Conservation (phyloP, 2,888 invertebrate genomes). For the Cephalotes varians region DNA sequence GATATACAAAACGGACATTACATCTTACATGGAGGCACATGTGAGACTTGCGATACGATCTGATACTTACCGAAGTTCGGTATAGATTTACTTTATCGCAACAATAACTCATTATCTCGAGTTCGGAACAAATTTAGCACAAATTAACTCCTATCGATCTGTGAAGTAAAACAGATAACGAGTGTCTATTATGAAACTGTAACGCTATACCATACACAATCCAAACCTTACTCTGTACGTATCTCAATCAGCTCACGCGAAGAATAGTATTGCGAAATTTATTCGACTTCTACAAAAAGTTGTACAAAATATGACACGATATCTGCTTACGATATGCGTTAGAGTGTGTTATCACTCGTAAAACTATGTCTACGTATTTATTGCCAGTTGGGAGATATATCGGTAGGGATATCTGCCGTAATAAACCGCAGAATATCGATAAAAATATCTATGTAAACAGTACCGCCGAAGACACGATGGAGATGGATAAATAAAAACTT, state of each 20-base stretch:
- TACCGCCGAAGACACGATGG: slow-evolving; percentile 24
- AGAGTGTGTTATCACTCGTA: slow-evolving; percentile 35
- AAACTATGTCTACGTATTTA: slow-evolving; percentile 41
- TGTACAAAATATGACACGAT: slow-evolving; percentile 54
- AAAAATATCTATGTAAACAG: slow-evolving; percentile 21
- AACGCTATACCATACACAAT: background rate
- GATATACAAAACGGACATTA: slow-evolving; percentile 9
- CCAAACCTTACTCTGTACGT: background rate
- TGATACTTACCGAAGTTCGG: slow-evolving; percentile 24
- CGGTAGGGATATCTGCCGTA: slow-evolving; percentile 24
- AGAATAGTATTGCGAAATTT: slow-evolving; percentile 14
- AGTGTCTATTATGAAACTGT: background rate
- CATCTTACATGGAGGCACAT: slow-evolving; percentile 43
- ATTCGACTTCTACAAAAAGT: slow-evolving; percentile 35
- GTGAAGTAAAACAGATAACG: slow-evolving; percentile 30
- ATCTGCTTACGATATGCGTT: slow-evolving; percentile 41
- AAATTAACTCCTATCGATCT: slow-evolving; percentile 26
- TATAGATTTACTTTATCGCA: slow-evolving; percentile 24
- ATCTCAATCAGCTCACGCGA: slow-evolving; percentile 14
- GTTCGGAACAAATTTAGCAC: slow-evolving; percentile 8
- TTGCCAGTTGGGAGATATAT: slow-evolving; percentile 40
- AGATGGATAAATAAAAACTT: slow-evolving; percentile 38
- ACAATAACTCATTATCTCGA: slow-evolving; percentile 20
- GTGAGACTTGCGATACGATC: slow-evolving; percentile 25
- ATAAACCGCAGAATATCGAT: slow-evolving; percentile 24